Conservation (phyloP, 2,888 invertebrate species). For the Thecocarcelia acutangulata region DNA sequence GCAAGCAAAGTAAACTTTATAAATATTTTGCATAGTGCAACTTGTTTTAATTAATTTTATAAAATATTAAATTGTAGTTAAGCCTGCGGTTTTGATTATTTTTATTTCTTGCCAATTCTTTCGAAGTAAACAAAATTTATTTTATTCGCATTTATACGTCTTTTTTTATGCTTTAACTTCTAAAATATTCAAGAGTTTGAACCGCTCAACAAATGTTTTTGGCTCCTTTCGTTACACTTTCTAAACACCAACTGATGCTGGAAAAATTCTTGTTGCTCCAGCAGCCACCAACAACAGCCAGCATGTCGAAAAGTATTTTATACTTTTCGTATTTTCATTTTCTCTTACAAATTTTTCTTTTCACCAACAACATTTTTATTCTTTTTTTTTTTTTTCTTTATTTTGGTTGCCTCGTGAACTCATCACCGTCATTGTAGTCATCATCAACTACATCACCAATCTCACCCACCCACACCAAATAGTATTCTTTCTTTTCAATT, state of each 20-base stretch:
- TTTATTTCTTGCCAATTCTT: background rate
- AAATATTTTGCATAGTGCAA: no score
- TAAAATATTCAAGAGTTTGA: background rate
- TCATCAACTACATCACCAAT: conserved; percentile 30
- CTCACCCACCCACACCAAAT: conserved; percentile 33
- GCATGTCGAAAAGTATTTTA: conserved; percentile 55
- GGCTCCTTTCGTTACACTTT: conserved; percentile 54
- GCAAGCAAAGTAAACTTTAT: no score
- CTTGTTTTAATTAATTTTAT: no score
- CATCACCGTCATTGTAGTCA: conserved; percentile 40
- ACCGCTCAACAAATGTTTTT: conserved; percentile 26
- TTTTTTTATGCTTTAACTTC: conserved; percentile 1
- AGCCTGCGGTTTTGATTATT: no score
- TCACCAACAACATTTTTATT: conserved; percentile 51
- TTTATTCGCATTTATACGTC: conserved; percentile 30
- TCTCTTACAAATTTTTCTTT: conserved; percentile 29
- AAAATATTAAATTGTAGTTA: no score
- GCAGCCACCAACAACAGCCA: conserved; percentile 26
- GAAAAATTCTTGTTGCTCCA: conserved; percentile 49
- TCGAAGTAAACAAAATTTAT: conserved; percentile 3
- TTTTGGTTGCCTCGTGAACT: conserved; percentile 31
- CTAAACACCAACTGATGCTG: conserved; percentile 64
- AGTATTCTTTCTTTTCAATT: conserved; percentile 13
- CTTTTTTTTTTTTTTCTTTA: conserved; percentile 18
- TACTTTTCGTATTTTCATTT: conserved; percentile 53